Conservation (phyloP, 2,888 invertebrate genomes). For the Eupeodes latifasciatus region DNA sequence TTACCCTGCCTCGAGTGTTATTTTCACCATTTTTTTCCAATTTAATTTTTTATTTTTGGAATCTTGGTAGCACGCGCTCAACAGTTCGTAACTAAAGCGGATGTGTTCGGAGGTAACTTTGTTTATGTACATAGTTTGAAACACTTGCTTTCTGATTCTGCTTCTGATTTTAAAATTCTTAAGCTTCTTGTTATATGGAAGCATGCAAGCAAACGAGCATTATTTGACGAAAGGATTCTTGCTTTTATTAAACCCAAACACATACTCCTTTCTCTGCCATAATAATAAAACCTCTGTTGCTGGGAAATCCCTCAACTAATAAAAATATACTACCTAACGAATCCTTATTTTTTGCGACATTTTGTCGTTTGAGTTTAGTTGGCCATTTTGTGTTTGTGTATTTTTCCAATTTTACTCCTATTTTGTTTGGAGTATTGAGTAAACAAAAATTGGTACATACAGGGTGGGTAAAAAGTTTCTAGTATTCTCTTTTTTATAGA, state of each 20-base stretch:
- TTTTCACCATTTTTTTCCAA: slow-evolving; percentile 64
- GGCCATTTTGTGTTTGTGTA: slow-evolving; percentile 32
- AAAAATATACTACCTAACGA: slow-evolving; percentile 57
- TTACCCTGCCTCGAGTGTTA: slow-evolving; percentile 46
- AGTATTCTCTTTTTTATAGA: no score
- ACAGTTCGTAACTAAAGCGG: slow-evolving; percentile 42
- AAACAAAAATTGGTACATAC: no score
- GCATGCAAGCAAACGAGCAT: slow-evolving; percentile 19
- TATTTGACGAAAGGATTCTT: slow-evolving; percentile 52
- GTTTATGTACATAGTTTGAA: slow-evolving; percentile 47
- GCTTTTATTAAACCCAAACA: slow-evolving; percentile 42
- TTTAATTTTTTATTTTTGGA: slow-evolving; percentile 23
- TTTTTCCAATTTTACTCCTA: slow-evolving; percentile 11
- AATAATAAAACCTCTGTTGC: slow-evolving; percentile 41
- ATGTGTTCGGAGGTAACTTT: not conserved
- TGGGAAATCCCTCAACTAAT: slow-evolving; percentile 69
- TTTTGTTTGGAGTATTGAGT: no score
- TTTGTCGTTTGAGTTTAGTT: slow-evolving; percentile 61
- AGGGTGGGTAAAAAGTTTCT: no score
- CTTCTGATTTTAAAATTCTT: slow-evolving; percentile 55
- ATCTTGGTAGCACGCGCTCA: slow-evolving; percentile 64
- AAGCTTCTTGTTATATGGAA: slow-evolving; percentile 19
- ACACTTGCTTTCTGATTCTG: not conserved
- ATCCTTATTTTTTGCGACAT: slow-evolving; percentile 10
- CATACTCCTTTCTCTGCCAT: slow-evolving; percentile 25